These are phyloP conservation scores for Sarcophaga subvicina DNA, from an alignment of 2,888 invertebrate genomes.

Conservation along the genomic window DNA sequence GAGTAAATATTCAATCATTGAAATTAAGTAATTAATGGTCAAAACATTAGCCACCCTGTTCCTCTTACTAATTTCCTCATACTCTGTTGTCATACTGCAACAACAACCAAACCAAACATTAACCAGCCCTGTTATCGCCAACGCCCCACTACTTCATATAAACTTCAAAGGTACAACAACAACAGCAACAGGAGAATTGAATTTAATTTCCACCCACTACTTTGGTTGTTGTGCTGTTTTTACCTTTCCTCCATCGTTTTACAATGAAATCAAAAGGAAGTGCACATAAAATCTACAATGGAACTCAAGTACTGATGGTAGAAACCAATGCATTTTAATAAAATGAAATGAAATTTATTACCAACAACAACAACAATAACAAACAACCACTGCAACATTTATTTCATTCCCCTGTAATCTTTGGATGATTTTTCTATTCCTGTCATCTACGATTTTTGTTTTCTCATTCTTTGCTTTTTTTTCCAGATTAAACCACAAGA, in stretches of 20 bases:
- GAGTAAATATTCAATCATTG: slow-evolving; percentile 73
- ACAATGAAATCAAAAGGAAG: slow-evolving; percentile 52
- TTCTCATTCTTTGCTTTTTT: neutral
- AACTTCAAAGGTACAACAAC: slow-evolving; percentile 47
- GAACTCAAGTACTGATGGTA: slow-evolving; percentile 35
- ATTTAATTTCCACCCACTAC: slow-evolving; percentile 35
- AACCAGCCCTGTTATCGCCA: neutral
- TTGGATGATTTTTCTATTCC: slow-evolving; percentile 29
- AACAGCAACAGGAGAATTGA: slow-evolving; percentile 7
- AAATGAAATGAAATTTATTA: slow-evolving; percentile 73
- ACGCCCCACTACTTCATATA: neutral
- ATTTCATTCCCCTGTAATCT: neutral
- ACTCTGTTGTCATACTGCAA: slow-evolving; percentile 1
- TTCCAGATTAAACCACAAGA: slow-evolving; percentile 75
- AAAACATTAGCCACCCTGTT: slow-evolving; percentile 59
- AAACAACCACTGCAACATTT: slow-evolving; percentile 30
- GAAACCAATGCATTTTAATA: slow-evolving; percentile 67
- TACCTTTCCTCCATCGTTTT: neutral
- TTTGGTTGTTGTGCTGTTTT: neutral
- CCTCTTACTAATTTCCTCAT: slow-evolving; percentile 2
- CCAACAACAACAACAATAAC: slow-evolving; percentile 4
- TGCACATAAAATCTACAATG: slow-evolving; percentile 48
- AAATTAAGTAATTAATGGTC: slow-evolving; percentile 76
- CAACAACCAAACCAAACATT: neutral
- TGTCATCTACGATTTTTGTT: slow-evolving; percentile 13